Evolutionary conservation across 2,888 invertebrate genomes (phyloP).

Genomic region (Pammene fasciana): DNA sequence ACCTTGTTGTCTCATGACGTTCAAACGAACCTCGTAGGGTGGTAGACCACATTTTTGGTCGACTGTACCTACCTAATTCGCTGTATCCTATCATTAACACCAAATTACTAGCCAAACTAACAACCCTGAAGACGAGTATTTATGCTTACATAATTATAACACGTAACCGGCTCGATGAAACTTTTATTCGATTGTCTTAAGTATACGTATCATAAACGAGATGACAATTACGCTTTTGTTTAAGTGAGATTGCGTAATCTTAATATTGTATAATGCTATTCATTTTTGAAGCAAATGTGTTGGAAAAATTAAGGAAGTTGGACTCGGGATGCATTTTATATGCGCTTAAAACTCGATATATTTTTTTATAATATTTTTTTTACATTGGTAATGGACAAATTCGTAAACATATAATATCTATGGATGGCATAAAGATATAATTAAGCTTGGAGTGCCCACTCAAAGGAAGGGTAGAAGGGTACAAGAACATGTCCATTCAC

Average conservation of each 20-base stretch:
- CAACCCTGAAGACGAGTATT: conserved; percentile 13
- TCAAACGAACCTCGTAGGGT: no score
- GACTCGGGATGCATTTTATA: not conserved
- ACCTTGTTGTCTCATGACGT: no score
- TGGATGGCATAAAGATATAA: no score
- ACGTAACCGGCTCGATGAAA: conserved; percentile 27
- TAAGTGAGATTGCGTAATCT: conserved; percentile 20
- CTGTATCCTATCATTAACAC: conserved; percentile 6
- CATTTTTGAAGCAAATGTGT: not conserved
- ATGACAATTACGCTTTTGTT: conserved; percentile 36
- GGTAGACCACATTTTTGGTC: no score
- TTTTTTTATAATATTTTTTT: no score
- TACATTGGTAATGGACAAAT: no score
- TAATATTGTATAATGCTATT: conserved; percentile 29
- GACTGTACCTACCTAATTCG: not conserved
- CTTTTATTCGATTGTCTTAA: conserved; percentile 25
- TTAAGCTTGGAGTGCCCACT: no score
- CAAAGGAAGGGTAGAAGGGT: no score
- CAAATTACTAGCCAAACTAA: not conserved
- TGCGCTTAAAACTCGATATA: no score
- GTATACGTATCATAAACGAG: conserved; percentile 33
- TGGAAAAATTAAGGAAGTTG: not conserved
- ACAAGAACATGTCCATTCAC: no score
- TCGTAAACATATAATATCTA: no score
- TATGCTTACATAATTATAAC: conserved; percentile 21